Evolutionary conservation across 2,797 vertebrate genomes (phyloP).

Genomic region (Gallirallus australis): DNA sequence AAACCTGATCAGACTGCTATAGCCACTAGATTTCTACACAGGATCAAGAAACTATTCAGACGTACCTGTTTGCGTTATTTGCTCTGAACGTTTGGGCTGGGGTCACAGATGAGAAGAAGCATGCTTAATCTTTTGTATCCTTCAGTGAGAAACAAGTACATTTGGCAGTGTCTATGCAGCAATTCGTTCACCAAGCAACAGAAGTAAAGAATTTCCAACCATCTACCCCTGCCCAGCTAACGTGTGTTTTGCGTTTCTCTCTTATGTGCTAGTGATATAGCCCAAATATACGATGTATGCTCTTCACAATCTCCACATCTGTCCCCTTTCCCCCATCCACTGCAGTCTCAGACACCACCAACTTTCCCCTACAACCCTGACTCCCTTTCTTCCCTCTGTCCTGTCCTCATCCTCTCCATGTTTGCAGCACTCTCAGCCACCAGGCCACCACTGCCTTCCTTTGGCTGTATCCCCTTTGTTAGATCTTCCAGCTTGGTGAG

Average conservation of each 20-base stretch:
- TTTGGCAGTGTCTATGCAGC: background rate
- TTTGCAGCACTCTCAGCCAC: background rate
- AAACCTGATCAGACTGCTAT: background rate
- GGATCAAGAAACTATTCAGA: background rate
- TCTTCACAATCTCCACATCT: background rate
- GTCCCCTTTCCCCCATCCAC: background rate
- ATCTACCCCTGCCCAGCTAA: background rate
- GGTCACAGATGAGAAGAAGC: background rate
- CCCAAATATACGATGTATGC: too few relatives aligned
- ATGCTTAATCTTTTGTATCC: background rate
- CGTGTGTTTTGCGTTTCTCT: background rate
- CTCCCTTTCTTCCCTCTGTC: background rate
- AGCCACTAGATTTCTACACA: background rate
- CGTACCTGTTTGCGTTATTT: background rate
- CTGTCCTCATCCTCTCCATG: background rate
- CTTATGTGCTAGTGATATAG: background rate
- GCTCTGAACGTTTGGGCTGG: background rate
- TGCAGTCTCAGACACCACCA: background rate
- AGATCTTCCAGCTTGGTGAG: background rate
- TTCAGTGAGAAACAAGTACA: background rate
- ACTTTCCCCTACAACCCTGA: background rate
- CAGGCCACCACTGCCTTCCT: background rate
- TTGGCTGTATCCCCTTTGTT: background rate
- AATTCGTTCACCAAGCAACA: background rate
- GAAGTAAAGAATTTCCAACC: background rate